Conservation (phyloP, 2,888 invertebrate genomes). For the Eueremaeus valkanovi region DNA sequence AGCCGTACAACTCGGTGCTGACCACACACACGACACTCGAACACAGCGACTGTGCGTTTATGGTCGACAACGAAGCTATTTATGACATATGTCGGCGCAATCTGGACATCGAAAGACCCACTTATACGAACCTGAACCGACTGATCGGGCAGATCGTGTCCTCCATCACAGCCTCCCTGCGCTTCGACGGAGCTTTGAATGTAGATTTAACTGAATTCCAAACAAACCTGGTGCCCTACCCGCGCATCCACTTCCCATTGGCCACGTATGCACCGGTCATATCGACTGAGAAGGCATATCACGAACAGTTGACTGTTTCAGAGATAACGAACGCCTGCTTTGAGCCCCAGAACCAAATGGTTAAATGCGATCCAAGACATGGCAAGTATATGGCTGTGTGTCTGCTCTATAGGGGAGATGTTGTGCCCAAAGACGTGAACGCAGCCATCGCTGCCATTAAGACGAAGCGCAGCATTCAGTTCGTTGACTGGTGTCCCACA, state of each 20-base stretch:
- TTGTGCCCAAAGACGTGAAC: constrained; percentile 57
- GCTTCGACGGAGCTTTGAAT: constrained; percentile 73
- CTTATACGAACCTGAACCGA: constrained; percentile 82
- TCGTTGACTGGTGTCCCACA: constrained; percentile 91
- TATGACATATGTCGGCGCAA: constrained; percentile 85
- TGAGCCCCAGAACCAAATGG: constrained; percentile 69
- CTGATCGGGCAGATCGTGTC: constrained; percentile 86
- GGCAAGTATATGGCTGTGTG: constrained; percentile 52
- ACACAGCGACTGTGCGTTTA: constrained; percentile 52
- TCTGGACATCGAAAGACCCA: constrained; percentile 75
- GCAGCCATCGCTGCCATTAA: constrained; percentile 55
- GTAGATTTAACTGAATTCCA: constrained; percentile 78
- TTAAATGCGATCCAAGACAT: constrained; percentile 54
- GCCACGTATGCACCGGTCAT: constrained; percentile 83
- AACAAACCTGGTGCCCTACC: constrained; percentile 83
- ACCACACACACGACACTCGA: constrained; percentile 48
- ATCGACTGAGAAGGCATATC: constrained; percentile 89
- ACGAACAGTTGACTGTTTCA: constrained; percentile 82
- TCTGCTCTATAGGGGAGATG: constrained; percentile 53
- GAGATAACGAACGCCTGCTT: constrained; percentile 90
- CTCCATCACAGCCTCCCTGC: constrained; percentile 53
- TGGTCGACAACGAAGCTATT: constrained; percentile 89
- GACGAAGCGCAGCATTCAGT: constrained; percentile 64
- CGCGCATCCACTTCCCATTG: constrained; percentile 55
- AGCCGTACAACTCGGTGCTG: constrained; percentile 89